A percentile compares a stretch with the other conserved stretches of the same genome.
Evolutionary conservation across 2,797 vertebrate species (phyloP).

Genomic region (Vipera ursinii): DNA sequence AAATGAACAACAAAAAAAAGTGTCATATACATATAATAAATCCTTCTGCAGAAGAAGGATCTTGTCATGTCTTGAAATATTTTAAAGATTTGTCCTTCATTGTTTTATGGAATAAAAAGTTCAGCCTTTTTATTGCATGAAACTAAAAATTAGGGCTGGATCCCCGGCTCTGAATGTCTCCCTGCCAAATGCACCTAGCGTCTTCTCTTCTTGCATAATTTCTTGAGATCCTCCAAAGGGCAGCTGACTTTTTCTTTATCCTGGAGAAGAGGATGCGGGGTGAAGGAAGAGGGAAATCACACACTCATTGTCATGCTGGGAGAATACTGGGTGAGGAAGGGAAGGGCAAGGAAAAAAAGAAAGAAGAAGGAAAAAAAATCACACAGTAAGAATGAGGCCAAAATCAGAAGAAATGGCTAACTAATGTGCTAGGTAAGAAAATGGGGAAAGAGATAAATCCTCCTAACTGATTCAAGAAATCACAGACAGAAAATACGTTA

Average conservation of each 20-base stretch:
- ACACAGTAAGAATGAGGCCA: constrained; percentile 47
- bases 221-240: constrained; percentile 83
- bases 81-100: constrained; percentile 83
- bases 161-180: constrained; percentile 74
- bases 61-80: constrained; percentile 84
- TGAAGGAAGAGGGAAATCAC: constrained; percentile 78
- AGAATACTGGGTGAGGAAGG: constrained; percentile 82
- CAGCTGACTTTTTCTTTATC: constrained; percentile 81
- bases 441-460: constrained; percentile 37
- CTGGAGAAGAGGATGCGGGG: constrained; percentile 72
- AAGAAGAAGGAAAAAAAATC: constrained; percentile 61
- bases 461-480: constrained; percentile 44
- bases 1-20: constrained; percentile 70
- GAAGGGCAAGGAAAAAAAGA: background rate
- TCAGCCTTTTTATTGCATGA: constrained; percentile 87
- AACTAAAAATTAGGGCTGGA: constrained; percentile 82
- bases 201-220: constrained; percentile 82
- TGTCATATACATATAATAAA: constrained; percentile 84
- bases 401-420: constrained; percentile 15
- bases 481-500: constrained; percentile 26
- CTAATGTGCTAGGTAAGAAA: background rate
- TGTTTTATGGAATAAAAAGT: constrained; percentile 90
- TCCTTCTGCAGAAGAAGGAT: constrained; percentile 82
- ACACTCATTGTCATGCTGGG: constrained; percentile 99
- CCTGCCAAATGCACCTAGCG: constrained; percentile 84